These are phyloP conservation scores for Cichladusa arquata DNA, from an alignment of 2,113 vertebrate genomes.

Conservation along the genomic window DNA sequence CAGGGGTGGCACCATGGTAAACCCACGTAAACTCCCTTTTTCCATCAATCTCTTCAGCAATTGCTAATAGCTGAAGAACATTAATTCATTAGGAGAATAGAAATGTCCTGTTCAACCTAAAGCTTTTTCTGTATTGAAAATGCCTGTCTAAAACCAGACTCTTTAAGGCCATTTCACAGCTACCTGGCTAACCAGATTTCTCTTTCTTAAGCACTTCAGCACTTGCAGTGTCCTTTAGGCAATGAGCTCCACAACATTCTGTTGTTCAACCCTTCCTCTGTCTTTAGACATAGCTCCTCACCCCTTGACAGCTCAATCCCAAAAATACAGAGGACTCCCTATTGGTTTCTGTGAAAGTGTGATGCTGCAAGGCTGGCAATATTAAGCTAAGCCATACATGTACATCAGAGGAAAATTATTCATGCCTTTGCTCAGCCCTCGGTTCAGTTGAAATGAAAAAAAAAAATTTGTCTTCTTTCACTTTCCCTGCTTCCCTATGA, in stretches of 20 bases:
- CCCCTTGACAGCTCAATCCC: neutral
- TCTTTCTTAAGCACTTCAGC: neutral
- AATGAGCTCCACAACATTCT: neutral
- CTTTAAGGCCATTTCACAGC: neutral
- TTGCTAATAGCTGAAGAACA: neutral
- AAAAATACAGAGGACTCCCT: neutral
- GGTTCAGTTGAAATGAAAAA: neutral
- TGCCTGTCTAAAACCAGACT: neutral
- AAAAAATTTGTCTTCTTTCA: neutral
- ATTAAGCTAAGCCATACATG: neutral
- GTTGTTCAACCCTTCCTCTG: neutral
- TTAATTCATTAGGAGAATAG: neutral
- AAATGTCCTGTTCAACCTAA: neutral
- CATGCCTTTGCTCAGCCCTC: neutral
- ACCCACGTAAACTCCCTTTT: neutral
- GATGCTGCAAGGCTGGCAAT: neutral
- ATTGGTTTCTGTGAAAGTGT: neutral
- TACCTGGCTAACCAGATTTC: neutral
- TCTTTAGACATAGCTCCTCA: neutral
- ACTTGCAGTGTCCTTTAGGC: neutral
- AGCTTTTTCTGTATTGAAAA: neutral
- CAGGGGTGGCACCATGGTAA: neutral
- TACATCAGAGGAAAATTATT: constrained; percentile 7
- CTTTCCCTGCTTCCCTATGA: neutral
- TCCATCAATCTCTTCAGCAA: neutral